Evolutionary conservation across 2,888 invertebrate species (phyloP).

Genomic region (Leistus spinibarbis): DNA sequence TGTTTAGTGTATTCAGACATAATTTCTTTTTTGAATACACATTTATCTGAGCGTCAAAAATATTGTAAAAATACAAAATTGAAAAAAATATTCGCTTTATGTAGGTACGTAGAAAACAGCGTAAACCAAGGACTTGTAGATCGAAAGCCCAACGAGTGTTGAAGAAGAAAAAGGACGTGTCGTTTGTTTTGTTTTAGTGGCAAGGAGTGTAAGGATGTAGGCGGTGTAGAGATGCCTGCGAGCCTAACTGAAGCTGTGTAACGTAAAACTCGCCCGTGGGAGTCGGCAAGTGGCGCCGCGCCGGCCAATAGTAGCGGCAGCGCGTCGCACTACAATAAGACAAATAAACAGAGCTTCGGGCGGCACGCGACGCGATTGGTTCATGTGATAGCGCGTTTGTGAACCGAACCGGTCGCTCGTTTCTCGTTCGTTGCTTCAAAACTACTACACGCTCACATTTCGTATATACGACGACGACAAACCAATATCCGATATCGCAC

Average conservation of each 20-base stretch:
- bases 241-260: slow-evolving; percentile 18
- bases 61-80: too few species aligned
- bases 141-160: not conserved
- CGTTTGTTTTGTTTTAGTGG: too few species aligned
- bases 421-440: not conserved
- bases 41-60: too few species aligned
- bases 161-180: not conserved
- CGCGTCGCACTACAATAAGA: slow-evolving; percentile 39
- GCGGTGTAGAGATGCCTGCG: not conserved
- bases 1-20: too few species aligned
- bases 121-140: not conserved
- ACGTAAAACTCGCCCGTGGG: slow-evolving; percentile 31
- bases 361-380: slow-evolving; percentile 29
- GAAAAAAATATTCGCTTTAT: too few species aligned
- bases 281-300: slow-evolving; percentile 40
- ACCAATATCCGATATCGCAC: not conserved
- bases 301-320: slow-evolving; percentile 34
- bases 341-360: slow-evolving; percentile 36
- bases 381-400: slow-evolving; percentile 24
- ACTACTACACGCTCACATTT: not conserved
- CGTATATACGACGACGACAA: not conserved
- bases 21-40: too few species aligned
- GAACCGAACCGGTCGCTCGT: not conserved
- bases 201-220: not conserved
- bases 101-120: too few species aligned